Base-by-base conservation (phyloP, 2,113 vertebrate genomes). In the Lepus europaeus region DNA sequence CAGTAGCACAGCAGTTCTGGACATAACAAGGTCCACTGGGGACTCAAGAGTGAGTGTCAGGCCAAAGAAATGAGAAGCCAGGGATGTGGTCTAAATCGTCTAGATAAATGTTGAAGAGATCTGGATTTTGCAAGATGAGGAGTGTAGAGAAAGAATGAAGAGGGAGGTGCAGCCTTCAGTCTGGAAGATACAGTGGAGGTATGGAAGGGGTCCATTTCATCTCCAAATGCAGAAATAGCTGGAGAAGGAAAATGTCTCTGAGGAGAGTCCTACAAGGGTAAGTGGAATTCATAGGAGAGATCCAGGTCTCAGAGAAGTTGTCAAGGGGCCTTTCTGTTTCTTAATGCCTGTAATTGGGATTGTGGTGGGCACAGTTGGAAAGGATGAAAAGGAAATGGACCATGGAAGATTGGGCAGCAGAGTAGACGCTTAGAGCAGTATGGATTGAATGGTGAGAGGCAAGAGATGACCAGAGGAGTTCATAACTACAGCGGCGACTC, bases 311-410 rank as follows among this genome's bases (percentile, higher is more conserved):
- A 84, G 61, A 36, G 39, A 91, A 79, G 70, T 63, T 78, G 29
- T 33, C 63, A 22, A 49, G 72, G 33, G 16, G 23, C 25, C n/a
- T 85, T 91, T 95, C 78, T 91, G 56, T 61, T 63, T 79, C 76
- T 74, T 33, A 74, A 49, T 76, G 5, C 2, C 29, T 59, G 61
- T 22, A 73, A 89, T 8, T 68, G 36, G 74, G 33, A 9, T 76
- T 92, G 69, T 6, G 64, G 45, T 80, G 25, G 59, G 33, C 29
- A 56, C 39, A 68, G 51, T 64, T 72, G 80, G 27, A 86, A 81
- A 91, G 17, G 19, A 64, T 10, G 31, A 77, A 9, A 56, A 36
- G 51, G 17, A 76, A 23, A 10, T 64, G 66, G 56, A 25, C 22
- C 3, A 20, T 73, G 22, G 64, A 64, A 93, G 25, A 25, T 31